phyloP scores from a whole-genome alignment of 2,797 vertebrate species.

The Micromesistius poutassou region DNA sequence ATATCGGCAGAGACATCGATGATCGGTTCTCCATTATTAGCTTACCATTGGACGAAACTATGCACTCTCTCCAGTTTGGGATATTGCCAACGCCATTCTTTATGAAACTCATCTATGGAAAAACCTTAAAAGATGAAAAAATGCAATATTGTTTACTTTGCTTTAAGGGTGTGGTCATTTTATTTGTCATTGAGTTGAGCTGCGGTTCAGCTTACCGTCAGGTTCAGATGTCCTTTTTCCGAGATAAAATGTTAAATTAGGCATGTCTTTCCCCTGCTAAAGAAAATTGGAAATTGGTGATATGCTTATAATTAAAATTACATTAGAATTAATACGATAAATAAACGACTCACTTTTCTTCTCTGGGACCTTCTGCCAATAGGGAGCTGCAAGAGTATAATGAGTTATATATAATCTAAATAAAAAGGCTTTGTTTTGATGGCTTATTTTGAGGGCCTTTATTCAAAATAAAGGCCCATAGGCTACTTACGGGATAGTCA shows the following conservation, averaged over 20 bases:
- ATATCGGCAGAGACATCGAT: neutral
- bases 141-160: neutral
- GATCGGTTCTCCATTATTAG: neutral
- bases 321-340: neutral
- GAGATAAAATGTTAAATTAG: constrained; percentile 85
- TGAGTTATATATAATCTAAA: neutral
- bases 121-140: constrained; percentile 59
- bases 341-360: neutral
- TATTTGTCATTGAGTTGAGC: neutral
- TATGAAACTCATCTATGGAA: constrained; percentile 72
- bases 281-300: neutral
- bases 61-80: constrained; percentile 79
- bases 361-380: neutral
- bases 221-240: constrained; percentile 70
- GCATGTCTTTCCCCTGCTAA: constrained; percentile 38
- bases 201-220: constrained; percentile 61
- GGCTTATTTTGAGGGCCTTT: neutral
- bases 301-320: neutral
- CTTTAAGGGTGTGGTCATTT: neutral
- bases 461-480: neutral
- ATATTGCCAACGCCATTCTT: constrained; percentile 68
- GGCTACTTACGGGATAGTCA: constrained; percentile 74
- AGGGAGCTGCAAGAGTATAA: neutral
- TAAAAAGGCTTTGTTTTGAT: neutral
- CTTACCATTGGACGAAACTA: constrained; percentile 91